A percentile compares a stretch with the other conserved stretches of the same genome.
phyloP scores from a whole-genome alignment of 2,797 vertebrate species.

The Lacerta agilis region DNA sequence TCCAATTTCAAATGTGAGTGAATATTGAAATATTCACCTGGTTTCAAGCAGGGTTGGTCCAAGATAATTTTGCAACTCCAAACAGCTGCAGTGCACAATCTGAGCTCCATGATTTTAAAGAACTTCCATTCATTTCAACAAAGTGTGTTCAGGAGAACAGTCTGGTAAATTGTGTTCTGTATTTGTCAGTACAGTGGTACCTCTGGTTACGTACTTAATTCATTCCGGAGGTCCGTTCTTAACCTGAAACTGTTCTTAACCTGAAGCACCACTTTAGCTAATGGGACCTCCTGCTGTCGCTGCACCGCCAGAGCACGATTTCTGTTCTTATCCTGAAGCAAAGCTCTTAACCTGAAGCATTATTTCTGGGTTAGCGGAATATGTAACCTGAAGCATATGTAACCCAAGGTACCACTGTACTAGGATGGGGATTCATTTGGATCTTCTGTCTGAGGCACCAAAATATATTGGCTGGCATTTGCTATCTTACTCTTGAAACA shows the following conservation, averaged over 20 bases:
- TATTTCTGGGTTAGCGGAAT: too few relatives aligned
- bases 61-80: not conserved
- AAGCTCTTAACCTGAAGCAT: too few relatives aligned
- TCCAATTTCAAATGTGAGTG: slow-evolving; percentile 3
- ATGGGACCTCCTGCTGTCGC: too few relatives aligned
- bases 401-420: too few relatives aligned
- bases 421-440: not conserved
- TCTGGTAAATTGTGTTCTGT: not conserved
- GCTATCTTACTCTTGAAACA: not conserved
- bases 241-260: too few relatives aligned
- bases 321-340: too few relatives aligned
- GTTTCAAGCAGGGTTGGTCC: not conserved
- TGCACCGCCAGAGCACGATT: too few relatives aligned
- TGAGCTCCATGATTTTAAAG: not conserved
- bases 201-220: too few relatives aligned
- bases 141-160: not conserved
- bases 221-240: too few relatives aligned
- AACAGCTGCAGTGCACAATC: not conserved
- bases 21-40: not conserved
- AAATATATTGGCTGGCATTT: not conserved
- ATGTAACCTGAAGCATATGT: too few relatives aligned
- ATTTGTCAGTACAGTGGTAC: not conserved
- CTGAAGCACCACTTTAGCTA: too few relatives aligned
- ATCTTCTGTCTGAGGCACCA: not conserved
- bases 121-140: not conserved